A percentile compares a stretch with the other conserved stretches of the same genome.
These are phyloP conservation scores for Torymus auratus DNA, from an alignment of 2,888 invertebrate genomes.

Conservation along the genomic window DNA sequence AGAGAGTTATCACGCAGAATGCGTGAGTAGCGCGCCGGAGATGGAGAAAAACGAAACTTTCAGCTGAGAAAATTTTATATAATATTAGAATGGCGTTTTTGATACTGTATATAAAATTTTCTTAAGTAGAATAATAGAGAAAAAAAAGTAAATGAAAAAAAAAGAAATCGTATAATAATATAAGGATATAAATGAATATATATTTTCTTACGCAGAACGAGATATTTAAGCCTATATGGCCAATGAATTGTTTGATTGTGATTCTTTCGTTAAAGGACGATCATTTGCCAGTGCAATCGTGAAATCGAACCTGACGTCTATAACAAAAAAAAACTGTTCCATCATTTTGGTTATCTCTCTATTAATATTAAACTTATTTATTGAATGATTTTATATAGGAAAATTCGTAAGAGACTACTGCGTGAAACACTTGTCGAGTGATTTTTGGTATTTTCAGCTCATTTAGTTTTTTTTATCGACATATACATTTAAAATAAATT, in stretches of 20 bases:
- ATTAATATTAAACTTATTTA: slow-evolving; percentile 4
- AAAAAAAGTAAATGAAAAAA: not conserved
- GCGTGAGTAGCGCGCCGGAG: no score
- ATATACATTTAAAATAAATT: no score
- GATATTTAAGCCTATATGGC: slow-evolving; percentile 25
- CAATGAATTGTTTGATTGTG: not conserved
- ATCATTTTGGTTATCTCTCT: not conserved
- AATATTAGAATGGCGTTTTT: slow-evolving; percentile 46
- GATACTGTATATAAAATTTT: slow-evolving; percentile 51
- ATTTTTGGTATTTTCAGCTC: no score
- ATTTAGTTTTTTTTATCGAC: no score
- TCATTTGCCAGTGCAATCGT: slow-evolving; percentile 54
- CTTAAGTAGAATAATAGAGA: slow-evolving; percentile 26
- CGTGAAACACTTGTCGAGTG: no score
- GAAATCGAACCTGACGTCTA: slow-evolving; percentile 1
- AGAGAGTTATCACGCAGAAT: not conserved
- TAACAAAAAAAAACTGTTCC: not conserved
- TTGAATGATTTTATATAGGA: no score
- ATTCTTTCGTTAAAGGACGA: not conserved
- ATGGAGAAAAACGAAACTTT: no score
- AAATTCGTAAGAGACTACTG: no score
- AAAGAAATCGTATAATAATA: not conserved
- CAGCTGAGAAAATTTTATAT: slow-evolving; percentile 51
- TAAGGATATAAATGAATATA: slow-evolving; percentile 28
- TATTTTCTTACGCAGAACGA: slow-evolving; percentile 38